Percentiles rank a stretch among this genome's conserved stretches.
Conservation (phyloP, 2,113 vertebrate species). For the Chloroceryle aenea region DNA sequence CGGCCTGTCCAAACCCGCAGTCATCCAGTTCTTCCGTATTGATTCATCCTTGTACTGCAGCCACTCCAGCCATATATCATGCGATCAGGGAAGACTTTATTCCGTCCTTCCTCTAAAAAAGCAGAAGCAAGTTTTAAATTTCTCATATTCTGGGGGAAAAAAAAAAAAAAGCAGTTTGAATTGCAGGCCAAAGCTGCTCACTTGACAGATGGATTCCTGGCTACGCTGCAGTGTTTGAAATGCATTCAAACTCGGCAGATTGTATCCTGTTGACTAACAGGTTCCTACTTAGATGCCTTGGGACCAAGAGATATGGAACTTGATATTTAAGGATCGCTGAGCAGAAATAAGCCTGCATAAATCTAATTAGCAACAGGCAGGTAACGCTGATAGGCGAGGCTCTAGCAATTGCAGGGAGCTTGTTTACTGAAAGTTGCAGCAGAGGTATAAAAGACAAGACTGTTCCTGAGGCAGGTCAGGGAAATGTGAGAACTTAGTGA, state of each 20-base stretch:
- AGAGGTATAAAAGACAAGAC: neutral
- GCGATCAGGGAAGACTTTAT: neutral
- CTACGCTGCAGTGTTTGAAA: neutral
- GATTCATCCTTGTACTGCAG: neutral
- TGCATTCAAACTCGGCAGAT: neutral
- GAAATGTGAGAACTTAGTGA: neutral
- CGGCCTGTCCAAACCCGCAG: neutral
- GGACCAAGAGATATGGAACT: neutral
- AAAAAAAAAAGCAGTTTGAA: neutral
- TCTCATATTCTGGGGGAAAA: neutral
- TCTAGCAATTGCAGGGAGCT: neutral
- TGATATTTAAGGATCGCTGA: constrained; percentile 38
- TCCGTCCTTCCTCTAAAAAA: constrained; percentile 22
- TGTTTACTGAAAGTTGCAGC: neutral
- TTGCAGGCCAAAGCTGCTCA: neutral
- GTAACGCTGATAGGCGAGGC: neutral
- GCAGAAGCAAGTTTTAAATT: neutral
- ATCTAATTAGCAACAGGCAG: constrained; percentile 17
- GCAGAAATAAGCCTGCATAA: neutral
- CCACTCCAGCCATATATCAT: neutral
- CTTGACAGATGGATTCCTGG: constrained; percentile 51
- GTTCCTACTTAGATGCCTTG: constrained; percentile 5
- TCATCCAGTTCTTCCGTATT: neutral
- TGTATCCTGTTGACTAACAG: constrained; percentile 28
- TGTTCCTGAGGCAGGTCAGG: neutral